A percentile compares a stretch with the other conserved stretches of the same genome.
phyloP scores from a whole-genome alignment of 2,888 invertebrate genomes.

The Dicyrtoma fusca region DNA sequence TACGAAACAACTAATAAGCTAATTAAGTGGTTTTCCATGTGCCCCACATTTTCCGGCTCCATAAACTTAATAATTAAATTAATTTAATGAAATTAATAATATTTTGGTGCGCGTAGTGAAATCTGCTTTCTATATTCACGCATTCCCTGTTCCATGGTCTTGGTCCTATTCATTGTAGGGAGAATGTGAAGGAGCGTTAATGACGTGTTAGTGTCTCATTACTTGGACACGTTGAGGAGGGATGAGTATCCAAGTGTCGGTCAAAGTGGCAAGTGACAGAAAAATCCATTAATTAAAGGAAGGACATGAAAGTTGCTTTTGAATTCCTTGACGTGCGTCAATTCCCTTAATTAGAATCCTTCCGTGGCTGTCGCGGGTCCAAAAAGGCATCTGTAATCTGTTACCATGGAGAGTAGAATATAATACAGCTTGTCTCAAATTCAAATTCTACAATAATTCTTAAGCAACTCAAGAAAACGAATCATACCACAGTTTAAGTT shows the following conservation, averaged over 20 bases:
- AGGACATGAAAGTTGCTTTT: conserved; percentile 1
- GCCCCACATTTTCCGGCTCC: neutral
- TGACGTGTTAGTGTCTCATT: conserved; percentile 27
- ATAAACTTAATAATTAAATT: too few relatives aligned
- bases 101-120: too few relatives aligned
- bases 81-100: too few relatives aligned
- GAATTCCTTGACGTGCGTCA: conserved; percentile 28
- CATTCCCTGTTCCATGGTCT: neutral
- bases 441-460: too few relatives aligned
- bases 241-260: conserved; percentile 26
- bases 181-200: conserved; percentile 1
- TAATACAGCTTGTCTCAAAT: neutral
- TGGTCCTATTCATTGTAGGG: neutral
- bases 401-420: too few relatives aligned
- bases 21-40: too few relatives aligned
- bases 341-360: conserved; percentile 28
- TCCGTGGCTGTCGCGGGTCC: neutral
- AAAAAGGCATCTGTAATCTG: neutral
- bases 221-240: conserved; percentile 4
- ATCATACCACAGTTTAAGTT: too few relatives aligned
- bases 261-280: conserved; percentile 20
- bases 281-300: conserved; percentile 30
- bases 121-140: too few relatives aligned
- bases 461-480: too few relatives aligned
- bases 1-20: too few relatives aligned